A percentile compares a stretch with the other conserved stretches of the same genome.
Conservation (phyloP, 2,113 vertebrate genomes). For the Echinops telfairi region DNA sequence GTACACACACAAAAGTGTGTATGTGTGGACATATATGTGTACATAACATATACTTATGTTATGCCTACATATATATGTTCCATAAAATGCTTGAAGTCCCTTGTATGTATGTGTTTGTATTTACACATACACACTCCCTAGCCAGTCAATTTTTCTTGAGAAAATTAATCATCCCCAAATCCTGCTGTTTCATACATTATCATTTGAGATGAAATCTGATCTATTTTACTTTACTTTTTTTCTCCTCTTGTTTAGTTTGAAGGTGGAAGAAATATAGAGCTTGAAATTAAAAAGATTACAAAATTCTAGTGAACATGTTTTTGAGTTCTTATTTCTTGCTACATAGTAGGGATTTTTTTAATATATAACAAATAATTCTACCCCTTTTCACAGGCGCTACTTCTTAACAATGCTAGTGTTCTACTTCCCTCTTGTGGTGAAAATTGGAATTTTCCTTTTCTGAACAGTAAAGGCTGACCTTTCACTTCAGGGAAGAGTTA, state of each 20-base stretch:
- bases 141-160: neutral
- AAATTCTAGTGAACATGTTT: constrained; percentile 31
- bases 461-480: neutral
- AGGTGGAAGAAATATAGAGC: constrained; percentile 4
- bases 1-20: no score
- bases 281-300: neutral
- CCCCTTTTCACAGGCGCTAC: neutral
- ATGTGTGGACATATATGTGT: no score
- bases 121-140: neutral
- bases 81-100: no score
- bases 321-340: constrained; percentile 41
- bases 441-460: constrained; percentile 52
- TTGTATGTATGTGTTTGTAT: neutral
- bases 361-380: neutral
- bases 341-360: constrained; percentile 12
- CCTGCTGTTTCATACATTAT: neutral
- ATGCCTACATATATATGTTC: no score
- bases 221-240: neutral
- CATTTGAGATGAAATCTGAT: constrained; percentile 34
- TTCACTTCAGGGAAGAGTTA: no score
- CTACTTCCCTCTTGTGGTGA: constrained; percentile 72
- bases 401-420: constrained; percentile 39
- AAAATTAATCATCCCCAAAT: neutral
- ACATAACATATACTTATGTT: no score
- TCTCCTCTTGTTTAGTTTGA: constrained; percentile 17